Conservation (phyloP, 2,113 vertebrate genomes). For the Oryzias celebensis region DNA sequence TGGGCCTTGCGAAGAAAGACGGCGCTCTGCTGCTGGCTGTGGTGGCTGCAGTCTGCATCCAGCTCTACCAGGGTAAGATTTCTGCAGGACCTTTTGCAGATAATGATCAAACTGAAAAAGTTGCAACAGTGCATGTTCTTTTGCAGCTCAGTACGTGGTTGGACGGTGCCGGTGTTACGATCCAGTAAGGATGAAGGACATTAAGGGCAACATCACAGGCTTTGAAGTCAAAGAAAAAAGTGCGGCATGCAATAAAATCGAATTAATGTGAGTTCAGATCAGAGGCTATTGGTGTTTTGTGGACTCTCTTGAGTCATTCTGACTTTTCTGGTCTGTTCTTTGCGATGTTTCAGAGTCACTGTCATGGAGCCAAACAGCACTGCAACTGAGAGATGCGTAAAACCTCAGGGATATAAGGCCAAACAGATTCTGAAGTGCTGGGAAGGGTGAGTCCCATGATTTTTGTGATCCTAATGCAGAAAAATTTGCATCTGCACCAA, state of each 20-base stretch:
- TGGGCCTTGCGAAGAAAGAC: constrained; percentile 49
- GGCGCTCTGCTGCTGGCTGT: constrained; percentile 35
- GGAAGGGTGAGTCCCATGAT: constrained; percentile 57
- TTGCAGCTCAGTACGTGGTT: constrained; percentile 45
- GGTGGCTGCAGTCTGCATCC: constrained; percentile 47
- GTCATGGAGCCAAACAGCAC: constrained; percentile 1
- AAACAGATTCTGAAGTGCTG: constrained; percentile 63
- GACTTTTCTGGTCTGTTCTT: not conserved
- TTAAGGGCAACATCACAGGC: constrained; percentile 44
- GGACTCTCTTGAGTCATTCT: not conserved
- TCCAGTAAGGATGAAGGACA: not conserved
- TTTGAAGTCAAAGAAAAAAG: constrained; percentile 57
- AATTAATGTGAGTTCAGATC: constrained; percentile 68
- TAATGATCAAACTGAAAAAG: not conserved
- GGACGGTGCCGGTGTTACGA: constrained; percentile 59
- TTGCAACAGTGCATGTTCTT: not conserved
- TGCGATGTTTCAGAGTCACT: constrained; percentile 62
- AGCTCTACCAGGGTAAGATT: constrained; percentile 60
- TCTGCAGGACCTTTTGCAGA: not conserved
- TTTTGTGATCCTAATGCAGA: not conserved
- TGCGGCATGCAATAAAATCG: constrained; percentile 46
- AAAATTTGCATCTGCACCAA: not conserved
- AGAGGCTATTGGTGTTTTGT: rapidly evolving
- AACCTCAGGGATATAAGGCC: constrained; percentile 30
- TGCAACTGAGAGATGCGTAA: constrained; percentile 49